phyloP scores from a whole-genome alignment of 2,113 vertebrate species.

The human (Homo sapiens) region DNA sequence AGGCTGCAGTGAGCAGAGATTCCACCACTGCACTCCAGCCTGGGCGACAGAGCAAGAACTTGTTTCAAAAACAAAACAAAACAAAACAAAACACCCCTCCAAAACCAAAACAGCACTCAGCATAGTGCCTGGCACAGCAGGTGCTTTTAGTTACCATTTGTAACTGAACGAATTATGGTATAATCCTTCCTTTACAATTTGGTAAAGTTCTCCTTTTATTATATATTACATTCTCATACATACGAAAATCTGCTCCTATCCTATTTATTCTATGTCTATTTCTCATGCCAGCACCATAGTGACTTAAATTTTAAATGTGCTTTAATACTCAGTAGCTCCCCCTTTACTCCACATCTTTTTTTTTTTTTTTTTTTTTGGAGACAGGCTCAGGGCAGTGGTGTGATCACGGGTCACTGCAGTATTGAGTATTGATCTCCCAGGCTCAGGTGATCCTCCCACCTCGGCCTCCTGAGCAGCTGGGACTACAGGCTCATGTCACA shows the following conservation, averaged over 20 bases:
- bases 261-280: background rate
- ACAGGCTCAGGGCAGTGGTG: too few relatives aligned
- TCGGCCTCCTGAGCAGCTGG: too few relatives aligned
- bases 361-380: too few relatives aligned
- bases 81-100: too few relatives aligned
- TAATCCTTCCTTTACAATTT: conserved; percentile 24
- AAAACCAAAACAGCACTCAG: background rate
- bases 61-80: too few relatives aligned
- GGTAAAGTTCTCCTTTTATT: background rate
- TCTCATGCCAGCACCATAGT: background rate
- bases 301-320: conserved; percentile 12
- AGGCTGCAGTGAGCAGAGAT: too few relatives aligned
- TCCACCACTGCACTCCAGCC: too few relatives aligned
- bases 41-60: too few relatives aligned
- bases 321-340: background rate
- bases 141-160: background rate
- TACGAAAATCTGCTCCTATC: background rate
- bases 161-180: background rate
- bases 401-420: too few relatives aligned
- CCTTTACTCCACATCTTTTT: background rate
- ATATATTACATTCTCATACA: background rate
- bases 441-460: too few relatives aligned
- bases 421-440: too few relatives aligned
- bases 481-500: too few relatives aligned
- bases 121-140: background rate